Evolutionary conservation across 2,888 invertebrate species (phyloP).

Genomic region (Slavum lentiscoides): DNA sequence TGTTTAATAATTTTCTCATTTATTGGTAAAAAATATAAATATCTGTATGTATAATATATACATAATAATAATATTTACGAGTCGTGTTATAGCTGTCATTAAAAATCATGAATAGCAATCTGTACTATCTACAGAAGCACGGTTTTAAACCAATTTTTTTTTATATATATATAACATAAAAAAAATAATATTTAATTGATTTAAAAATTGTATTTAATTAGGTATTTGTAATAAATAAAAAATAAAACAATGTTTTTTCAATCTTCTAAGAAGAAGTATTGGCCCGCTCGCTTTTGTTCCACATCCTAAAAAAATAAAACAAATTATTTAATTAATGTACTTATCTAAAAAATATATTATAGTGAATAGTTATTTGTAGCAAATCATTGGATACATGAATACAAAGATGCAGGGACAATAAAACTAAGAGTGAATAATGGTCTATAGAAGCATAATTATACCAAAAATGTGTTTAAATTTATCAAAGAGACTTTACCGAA

Average conservation of each 20-base stretch:
- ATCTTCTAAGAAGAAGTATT: conserved; percentile 99
- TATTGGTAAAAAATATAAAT: too few species aligned
- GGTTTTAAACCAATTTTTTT: neutral
- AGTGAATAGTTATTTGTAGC: too few species aligned
- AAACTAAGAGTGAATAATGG: too few species aligned
- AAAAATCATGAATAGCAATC: neutral
- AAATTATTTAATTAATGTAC: conserved; percentile 36
- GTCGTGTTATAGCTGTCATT: neutral
- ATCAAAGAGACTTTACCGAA: too few species aligned
- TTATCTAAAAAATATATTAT: neutral
- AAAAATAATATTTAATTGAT: neutral
- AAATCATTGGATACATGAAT: too few species aligned
- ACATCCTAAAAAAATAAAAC: conserved; percentile 72
- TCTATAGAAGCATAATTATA: too few species aligned
- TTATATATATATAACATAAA: neutral
- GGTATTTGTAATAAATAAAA: conserved; percentile 13
- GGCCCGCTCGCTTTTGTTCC: conserved; percentile 95
- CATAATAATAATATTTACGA: neutral
- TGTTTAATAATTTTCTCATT: too few species aligned
- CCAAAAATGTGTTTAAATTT: too few species aligned
- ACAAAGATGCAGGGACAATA: too few species aligned
- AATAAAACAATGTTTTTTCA: conserved; percentile 59
- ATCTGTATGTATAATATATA: neutral
- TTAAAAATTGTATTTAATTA: conserved; percentile 15
- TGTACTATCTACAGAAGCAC: neutral